Evolutionary conservation across 2,888 invertebrate genomes (phyloP).

Genomic region (Heliconius charithonia): DNA sequence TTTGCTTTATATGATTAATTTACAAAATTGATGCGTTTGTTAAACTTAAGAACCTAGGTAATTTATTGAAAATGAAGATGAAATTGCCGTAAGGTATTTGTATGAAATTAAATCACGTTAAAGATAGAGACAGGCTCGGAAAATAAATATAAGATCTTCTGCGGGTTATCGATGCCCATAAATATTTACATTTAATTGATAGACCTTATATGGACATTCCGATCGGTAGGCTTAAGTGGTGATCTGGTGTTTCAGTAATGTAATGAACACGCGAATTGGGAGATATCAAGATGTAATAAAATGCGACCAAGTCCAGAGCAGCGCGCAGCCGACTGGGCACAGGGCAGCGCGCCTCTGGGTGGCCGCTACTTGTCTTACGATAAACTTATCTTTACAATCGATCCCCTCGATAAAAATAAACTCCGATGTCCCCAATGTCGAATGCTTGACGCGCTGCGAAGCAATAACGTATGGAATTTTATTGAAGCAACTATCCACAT

Average conservation of each 20-base stretch:
- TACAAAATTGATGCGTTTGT: slow-evolving; percentile 11
- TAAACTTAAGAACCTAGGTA: slow-evolving; percentile 22
- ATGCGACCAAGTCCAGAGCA: slow-evolving; percentile 67
- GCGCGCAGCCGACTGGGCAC: slow-evolving; percentile 44
- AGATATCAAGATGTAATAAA: slow-evolving; percentile 80
- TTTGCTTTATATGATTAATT: not conserved
- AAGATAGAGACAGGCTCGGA: slow-evolving; percentile 28
- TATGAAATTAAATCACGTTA: slow-evolving; percentile 36
- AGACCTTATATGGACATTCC: slow-evolving; percentile 45
- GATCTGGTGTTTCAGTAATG: slow-evolving; percentile 66
- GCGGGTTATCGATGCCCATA: slow-evolving; percentile 33
- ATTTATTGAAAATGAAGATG: slow-evolving; percentile 28
- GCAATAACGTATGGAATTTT: slow-evolving; percentile 78
- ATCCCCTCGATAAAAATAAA: slow-evolving; percentile 81
- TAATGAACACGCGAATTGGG: slow-evolving; percentile 79
- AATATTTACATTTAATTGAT: slow-evolving; percentile 51
- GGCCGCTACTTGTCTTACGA: slow-evolving; percentile 84
- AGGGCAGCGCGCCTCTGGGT: slow-evolving; percentile 63
- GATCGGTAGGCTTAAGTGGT: slow-evolving; percentile 22
- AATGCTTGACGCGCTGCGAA: slow-evolving; percentile 75
- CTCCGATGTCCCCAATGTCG: slow-evolving; percentile 69
- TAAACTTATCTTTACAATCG: slow-evolving; percentile 82
- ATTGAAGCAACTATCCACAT: slow-evolving; percentile 73
- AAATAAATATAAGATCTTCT: slow-evolving; percentile 37
- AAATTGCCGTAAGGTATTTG: slow-evolving; percentile 33